Conservation (phyloP, 2,888 invertebrate species). For the Theristus sp. region DNA sequence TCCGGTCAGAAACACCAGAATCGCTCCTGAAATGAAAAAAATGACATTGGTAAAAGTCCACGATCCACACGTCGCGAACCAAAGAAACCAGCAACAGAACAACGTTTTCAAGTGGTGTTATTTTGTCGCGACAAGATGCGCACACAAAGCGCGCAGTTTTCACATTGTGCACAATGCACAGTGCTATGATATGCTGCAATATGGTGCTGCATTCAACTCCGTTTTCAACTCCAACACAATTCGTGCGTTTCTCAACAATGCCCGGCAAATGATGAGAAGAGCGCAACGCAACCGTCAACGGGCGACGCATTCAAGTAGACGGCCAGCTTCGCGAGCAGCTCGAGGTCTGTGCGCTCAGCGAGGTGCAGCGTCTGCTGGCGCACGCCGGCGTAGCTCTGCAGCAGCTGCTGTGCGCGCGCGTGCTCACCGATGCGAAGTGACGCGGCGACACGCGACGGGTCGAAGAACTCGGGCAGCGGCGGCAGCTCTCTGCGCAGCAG, state of each 20-base stretch:
- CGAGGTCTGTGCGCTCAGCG: neutral
- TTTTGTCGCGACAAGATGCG: neutral
- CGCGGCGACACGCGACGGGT: neutral
- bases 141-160: too few species aligned
- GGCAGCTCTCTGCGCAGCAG: neutral
- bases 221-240: too few species aligned
- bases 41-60: too few species aligned
- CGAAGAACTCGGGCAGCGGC: neutral
- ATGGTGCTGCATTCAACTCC: too few species aligned
- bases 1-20: slow-evolving; percentile 75
- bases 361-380: neutral
- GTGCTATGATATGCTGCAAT: too few species aligned
- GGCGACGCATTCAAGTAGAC: neutral
- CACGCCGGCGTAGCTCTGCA: neutral
- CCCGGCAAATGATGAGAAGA: too few species aligned
- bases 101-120: too few species aligned
- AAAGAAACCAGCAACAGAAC: too few species aligned
- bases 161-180: too few species aligned
- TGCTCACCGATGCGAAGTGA: neutral
- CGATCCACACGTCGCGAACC: too few species aligned
- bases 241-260: too few species aligned
- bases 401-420: neutral
- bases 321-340: neutral
- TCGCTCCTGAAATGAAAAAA: slow-evolving; percentile 43
- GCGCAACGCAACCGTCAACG: too few species aligned